Evolutionary conservation across 2,888 invertebrate genomes (phyloP).

Genomic region (Salticus scenicus): DNA sequence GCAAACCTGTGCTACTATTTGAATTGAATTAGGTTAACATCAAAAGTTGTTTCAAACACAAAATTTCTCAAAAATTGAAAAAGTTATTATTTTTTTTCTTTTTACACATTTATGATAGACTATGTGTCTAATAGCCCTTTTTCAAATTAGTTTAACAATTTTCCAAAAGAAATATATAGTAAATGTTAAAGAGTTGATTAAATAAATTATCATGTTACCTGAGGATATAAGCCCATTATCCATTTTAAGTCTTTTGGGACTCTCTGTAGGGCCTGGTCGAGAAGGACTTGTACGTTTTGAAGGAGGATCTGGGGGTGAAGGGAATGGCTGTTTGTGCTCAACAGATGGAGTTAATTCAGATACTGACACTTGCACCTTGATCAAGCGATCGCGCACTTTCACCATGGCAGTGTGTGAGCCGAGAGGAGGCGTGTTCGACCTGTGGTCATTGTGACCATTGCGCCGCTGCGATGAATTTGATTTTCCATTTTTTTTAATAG

Average conservation of each 20-base stretch:
- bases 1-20: too few species aligned
- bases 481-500: conserved; percentile 28
- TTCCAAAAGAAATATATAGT: too few species aligned
- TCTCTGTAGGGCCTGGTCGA: conserved; percentile 41
- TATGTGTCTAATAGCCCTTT: too few species aligned
- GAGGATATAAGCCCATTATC: conserved; percentile 50
- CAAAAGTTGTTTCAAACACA: too few species aligned
- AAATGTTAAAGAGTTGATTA: too few species aligned
- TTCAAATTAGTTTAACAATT: too few species aligned
- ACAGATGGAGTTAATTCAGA: conserved; percentile 53
- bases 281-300: conserved; percentile 53
- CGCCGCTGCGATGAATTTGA: conserved; percentile 22
- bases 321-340: conserved; percentile 64
- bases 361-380: conserved; percentile 59
- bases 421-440: conserved; percentile 32
- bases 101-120: too few species aligned
- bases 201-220: too few species aligned
- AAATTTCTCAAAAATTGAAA: too few species aligned
- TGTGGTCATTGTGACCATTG: conserved; percentile 25
- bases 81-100: too few species aligned
- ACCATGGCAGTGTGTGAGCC: conserved; percentile 61
- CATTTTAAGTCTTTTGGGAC: conserved; percentile 63
- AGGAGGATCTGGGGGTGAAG: conserved; percentile 66
- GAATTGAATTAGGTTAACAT: too few species aligned
- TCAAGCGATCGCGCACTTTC: conserved; percentile 48